Evolutionary conservation across 2,888 invertebrate species (phyloP).

Genomic region (Drosophila stalkeri): DNA sequence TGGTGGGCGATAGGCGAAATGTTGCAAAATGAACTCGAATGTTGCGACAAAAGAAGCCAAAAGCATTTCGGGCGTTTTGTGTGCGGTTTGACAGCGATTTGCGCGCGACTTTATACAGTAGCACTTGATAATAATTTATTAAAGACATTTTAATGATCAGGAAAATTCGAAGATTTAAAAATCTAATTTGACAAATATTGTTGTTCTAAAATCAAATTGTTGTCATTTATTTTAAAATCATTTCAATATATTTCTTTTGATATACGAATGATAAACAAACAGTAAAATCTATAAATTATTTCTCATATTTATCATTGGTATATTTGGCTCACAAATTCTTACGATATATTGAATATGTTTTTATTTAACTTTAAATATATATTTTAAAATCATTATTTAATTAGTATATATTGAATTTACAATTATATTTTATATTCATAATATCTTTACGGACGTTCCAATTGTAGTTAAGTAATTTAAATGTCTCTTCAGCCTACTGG

Average conservation of each 20-base stretch:
- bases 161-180: background rate
- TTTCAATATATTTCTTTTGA: background rate
- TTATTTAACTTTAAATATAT: background rate
- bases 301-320: background rate
- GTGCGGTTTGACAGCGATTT: slow-evolving; percentile 6
- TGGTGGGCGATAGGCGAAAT: slow-evolving; percentile 42
- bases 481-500: background rate
- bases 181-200: background rate
- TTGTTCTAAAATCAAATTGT: background rate
- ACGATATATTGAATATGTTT: background rate
- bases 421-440: background rate
- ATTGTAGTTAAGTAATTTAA: background rate
- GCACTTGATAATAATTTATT: background rate
- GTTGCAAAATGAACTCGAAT: slow-evolving; percentile 21
- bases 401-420: no score
- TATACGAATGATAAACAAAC: background rate
- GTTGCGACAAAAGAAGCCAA: slow-evolving; percentile 5
- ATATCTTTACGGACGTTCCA: background rate
- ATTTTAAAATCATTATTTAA: background rate
- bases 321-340: background rate
- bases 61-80: slow-evolving; percentile 18
- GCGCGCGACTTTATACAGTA: slow-evolving; percentile 15
- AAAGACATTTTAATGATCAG: background rate
- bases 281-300: background rate
- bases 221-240: no score